Evolutionary conservation across 2,888 invertebrate species (phyloP).

Genomic region (Himalopsyche tibetana): DNA sequence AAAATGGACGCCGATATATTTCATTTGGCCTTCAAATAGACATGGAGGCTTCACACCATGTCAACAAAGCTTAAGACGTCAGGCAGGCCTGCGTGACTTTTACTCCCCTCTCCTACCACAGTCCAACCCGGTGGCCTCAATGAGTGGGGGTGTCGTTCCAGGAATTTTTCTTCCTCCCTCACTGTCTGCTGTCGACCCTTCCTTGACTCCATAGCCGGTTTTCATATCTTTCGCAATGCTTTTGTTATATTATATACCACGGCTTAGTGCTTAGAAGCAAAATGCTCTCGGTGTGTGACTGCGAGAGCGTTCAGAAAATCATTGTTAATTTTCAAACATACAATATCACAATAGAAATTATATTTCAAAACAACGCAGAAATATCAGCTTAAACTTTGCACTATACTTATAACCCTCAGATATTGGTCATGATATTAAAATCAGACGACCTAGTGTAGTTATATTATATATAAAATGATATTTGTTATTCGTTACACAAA

Average conservation of each 20-base stretch:
- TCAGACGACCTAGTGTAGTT: too few relatives aligned
- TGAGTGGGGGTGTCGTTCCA: background rate
- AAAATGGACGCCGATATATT: background rate
- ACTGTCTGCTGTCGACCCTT: constrained; percentile 16
- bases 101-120: background rate
- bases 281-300: too few relatives aligned
- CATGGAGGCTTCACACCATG: constrained; percentile 21
- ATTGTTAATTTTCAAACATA: too few relatives aligned
- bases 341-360: too few relatives aligned
- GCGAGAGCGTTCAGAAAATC: too few relatives aligned
- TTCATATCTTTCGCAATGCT: constrained; percentile 5
- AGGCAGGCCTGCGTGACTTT: constrained; percentile 16
- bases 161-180: constrained; percentile 18
- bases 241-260: background rate
- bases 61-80: constrained; percentile 30
- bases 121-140: background rate
- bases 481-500: too few relatives aligned
- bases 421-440: too few relatives aligned
- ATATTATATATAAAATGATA: too few relatives aligned
- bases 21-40: constrained; percentile 11
- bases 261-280: too few relatives aligned
- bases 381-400: too few relatives aligned
- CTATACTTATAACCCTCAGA: too few relatives aligned
- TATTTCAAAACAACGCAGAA: too few relatives aligned
- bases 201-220: background rate